These are phyloP conservation scores for Haemorhous mexicanus DNA, from an alignment of 2,113 vertebrate species.

Conservation along the genomic window DNA sequence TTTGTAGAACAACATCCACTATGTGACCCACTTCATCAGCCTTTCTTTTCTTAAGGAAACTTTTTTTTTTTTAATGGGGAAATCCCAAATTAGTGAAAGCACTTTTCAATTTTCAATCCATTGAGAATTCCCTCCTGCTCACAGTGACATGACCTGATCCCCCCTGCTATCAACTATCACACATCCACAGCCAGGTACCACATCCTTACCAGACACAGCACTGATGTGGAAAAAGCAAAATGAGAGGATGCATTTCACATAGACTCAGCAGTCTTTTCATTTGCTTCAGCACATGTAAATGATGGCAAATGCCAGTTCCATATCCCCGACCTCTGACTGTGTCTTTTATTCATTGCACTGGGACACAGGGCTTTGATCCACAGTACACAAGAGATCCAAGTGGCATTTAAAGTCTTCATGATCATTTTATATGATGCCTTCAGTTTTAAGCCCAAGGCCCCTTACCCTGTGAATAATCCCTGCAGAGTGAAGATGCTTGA, in stretches of 20 bases:
- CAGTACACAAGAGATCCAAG: neutral
- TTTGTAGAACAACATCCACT: neutral
- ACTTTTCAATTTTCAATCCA: neutral
- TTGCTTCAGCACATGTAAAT: neutral
- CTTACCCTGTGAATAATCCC: conserved; percentile 99
- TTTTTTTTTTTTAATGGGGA: neutral
- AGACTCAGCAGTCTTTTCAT: neutral
- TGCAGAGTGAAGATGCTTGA: conserved; percentile 98
- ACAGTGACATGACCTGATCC: neutral
- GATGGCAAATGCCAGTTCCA: neutral
- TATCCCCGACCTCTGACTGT: neutral
- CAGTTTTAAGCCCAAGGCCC: neutral
- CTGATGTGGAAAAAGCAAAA: neutral
- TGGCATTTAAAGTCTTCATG: neutral
- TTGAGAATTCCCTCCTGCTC: neutral
- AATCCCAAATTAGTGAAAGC: neutral
- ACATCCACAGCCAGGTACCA: neutral
- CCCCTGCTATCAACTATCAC: neutral
- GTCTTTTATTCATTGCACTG: neutral
- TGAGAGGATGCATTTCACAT: neutral
- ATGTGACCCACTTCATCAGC: neutral
- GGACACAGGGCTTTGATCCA: neutral
- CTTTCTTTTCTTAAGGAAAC: neutral
- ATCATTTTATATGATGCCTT: neutral
- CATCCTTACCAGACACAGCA: neutral